phyloP scores from a whole-genome alignment of 2,797 vertebrate genomes.

The Chiroxiphia lanceolata region DNA sequence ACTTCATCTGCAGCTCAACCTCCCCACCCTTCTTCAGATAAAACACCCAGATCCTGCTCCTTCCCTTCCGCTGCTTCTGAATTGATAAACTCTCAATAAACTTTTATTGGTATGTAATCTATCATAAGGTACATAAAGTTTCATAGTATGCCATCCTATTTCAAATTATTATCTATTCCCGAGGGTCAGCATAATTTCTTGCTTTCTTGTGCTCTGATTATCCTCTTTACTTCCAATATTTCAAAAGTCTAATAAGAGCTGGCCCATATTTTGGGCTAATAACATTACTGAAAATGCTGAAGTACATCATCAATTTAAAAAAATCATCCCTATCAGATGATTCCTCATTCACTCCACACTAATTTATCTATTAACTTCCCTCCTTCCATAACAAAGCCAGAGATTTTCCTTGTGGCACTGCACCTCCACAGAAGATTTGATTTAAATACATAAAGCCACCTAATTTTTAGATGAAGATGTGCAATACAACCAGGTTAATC shows the following conservation, averaged over 20 bases:
- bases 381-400: background rate
- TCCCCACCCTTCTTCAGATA: background rate
- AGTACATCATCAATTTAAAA: background rate
- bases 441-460: background rate
- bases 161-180: background rate
- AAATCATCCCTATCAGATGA: background rate
- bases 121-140: background rate
- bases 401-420: background rate
- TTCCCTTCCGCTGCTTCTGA: background rate
- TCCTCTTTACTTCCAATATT: background rate
- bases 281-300: background rate
- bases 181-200: background rate
- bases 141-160: background rate
- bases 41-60: background rate
- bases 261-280: background rate
- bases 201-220: background rate
- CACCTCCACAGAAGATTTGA: background rate
- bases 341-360: background rate
- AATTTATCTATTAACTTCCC: background rate
- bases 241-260: background rate
- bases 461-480: background rate
- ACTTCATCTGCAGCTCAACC: background rate
- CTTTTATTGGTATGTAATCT: background rate
- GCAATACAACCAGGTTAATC: background rate
- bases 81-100: background rate